Percentiles rank a stretch among this genome's conserved stretches.
These are phyloP conservation scores for Mallotus villosus DNA, from an alignment of 2,797 vertebrate species.

Conservation along the genomic window DNA sequence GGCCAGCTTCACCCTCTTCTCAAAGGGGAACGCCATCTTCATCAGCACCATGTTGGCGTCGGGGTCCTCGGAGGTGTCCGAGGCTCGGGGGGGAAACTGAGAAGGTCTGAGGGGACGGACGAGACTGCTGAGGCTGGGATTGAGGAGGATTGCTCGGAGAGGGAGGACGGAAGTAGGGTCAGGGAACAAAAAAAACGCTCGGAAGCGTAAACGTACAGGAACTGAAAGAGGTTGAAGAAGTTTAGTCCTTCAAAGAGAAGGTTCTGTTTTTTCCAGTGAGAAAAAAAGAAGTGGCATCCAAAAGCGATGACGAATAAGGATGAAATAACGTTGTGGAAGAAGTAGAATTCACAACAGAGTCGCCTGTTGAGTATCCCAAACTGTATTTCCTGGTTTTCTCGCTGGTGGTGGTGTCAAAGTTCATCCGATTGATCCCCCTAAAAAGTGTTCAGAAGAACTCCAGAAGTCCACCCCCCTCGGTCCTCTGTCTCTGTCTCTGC, in stretches of 20 bases:
- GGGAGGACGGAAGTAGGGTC: neutral
- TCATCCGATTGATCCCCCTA: slow-evolving; percentile 62
- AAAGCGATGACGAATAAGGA: slow-evolving; percentile 6
- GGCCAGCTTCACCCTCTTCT: slow-evolving; percentile 81
- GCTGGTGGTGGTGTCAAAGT: slow-evolving; percentile 25
- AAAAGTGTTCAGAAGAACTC: slow-evolving; percentile 57
- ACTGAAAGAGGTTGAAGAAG: neutral
- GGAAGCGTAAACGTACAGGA: neutral
- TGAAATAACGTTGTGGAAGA: neutral
- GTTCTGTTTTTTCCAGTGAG: neutral
- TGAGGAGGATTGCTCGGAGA: neutral
- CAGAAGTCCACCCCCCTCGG: slow-evolving; percentile 47
- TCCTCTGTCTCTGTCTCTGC: slow-evolving; percentile 52
- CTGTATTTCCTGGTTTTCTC: slow-evolving; percentile 13
- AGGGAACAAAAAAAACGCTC: neutral
- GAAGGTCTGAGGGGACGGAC: slow-evolving; percentile 50
- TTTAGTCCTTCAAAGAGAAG: slow-evolving; percentile 2
- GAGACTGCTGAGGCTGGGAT: slow-evolving; percentile 34
- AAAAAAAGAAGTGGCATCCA: slow-evolving; percentile 11
- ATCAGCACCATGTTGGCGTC: slow-evolving; percentile 76
- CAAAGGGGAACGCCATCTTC: slow-evolving; percentile 82
- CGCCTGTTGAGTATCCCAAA: slow-evolving; percentile 12
- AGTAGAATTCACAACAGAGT: neutral
- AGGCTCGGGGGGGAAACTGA: slow-evolving; percentile 56
- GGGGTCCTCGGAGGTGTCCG: slow-evolving; percentile 25